Percentiles rank a stretch among this genome's conserved stretches.
These are phyloP conservation scores for Ceratina australensis DNA, from an alignment of 1,140 invertebrate species.

Conservation along the genomic window DNA sequence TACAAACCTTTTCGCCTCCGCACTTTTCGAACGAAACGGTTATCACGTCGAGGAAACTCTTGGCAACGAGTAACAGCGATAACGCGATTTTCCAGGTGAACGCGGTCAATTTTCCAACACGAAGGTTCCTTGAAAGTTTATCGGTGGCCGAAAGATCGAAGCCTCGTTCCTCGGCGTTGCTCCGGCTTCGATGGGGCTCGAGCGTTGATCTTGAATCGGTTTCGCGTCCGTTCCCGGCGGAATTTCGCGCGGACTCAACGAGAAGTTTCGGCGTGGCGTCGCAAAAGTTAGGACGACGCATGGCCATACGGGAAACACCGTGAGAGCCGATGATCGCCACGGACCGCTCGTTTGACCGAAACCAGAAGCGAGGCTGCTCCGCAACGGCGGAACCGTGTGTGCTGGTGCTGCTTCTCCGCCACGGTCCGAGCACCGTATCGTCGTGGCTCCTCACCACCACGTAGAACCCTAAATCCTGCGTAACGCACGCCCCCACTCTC, in stretches of 20 bases:
- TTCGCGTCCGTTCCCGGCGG: not conserved
- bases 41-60: not conserved
- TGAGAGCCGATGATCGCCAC: constrained; percentile 54
- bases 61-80: not conserved
- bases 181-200: not conserved
- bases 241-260: constrained; percentile 33
- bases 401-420: constrained; percentile 36
- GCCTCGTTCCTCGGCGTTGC: not conserved
- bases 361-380: constrained; percentile 45
- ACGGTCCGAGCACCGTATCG: constrained; percentile 39
- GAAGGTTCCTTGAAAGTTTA: not conserved
- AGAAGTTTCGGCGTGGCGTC: constrained; percentile 20
- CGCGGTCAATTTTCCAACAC: not conserved
- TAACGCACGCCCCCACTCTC: constrained; percentile 62
- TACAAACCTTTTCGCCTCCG: not conserved
- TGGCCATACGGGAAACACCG: constrained; percentile 62
- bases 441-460: constrained; percentile 54
- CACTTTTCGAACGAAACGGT: not conserved
- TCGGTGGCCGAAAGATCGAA: not conserved
- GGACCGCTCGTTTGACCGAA: constrained; percentile 49
- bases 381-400: constrained; percentile 49
- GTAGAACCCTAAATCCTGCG: constrained; percentile 64
- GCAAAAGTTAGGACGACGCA: constrained; percentile 54
- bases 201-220: not conserved
- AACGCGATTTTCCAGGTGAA: not conserved